Evolutionary conservation across 2,888 invertebrate genomes (phyloP).

Genomic region (Leucoma salicis): DNA sequence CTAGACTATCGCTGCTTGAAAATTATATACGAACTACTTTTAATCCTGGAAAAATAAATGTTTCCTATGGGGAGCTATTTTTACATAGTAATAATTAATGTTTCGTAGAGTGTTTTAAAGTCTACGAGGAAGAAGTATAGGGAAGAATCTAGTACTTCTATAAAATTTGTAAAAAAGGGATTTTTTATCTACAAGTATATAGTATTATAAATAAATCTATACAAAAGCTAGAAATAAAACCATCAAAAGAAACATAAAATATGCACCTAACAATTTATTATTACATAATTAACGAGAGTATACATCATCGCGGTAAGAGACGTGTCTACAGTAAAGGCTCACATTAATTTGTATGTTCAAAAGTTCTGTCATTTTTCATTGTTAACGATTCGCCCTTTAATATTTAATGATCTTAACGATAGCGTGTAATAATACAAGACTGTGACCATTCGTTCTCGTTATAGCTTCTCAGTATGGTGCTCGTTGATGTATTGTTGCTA

Average conservation of each 20-base stretch:
- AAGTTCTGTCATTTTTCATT: slow-evolving; percentile 47
- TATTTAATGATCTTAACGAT: slow-evolving; percentile 59
- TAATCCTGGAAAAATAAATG: too few relatives aligned
- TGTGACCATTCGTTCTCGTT: slow-evolving; percentile 54
- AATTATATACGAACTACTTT: too few relatives aligned
- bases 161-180: too few relatives aligned
- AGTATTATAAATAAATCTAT: too few relatives aligned
- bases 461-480: slow-evolving; percentile 53
- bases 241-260: neutral
- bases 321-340: slow-evolving; percentile 26
- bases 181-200: too few relatives aligned
- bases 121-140: too few relatives aligned
- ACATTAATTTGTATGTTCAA: slow-evolving; percentile 42
- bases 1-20: too few relatives aligned
- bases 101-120: too few relatives aligned
- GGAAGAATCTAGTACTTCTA: too few relatives aligned
- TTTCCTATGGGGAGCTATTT: too few relatives aligned
- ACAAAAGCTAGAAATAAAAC: too few relatives aligned
- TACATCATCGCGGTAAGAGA: slow-evolving; percentile 21
- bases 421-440: slow-evolving; percentile 48
- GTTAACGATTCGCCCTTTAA: slow-evolving; percentile 44
- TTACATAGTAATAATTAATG: too few relatives aligned
- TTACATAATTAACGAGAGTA: slow-evolving; percentile 11
- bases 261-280: slow-evolving; percentile 14
- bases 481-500: slow-evolving; percentile 56